phyloP scores from a whole-genome alignment of 1,140 invertebrate genomes.

The Ylistrum balloti region DNA sequence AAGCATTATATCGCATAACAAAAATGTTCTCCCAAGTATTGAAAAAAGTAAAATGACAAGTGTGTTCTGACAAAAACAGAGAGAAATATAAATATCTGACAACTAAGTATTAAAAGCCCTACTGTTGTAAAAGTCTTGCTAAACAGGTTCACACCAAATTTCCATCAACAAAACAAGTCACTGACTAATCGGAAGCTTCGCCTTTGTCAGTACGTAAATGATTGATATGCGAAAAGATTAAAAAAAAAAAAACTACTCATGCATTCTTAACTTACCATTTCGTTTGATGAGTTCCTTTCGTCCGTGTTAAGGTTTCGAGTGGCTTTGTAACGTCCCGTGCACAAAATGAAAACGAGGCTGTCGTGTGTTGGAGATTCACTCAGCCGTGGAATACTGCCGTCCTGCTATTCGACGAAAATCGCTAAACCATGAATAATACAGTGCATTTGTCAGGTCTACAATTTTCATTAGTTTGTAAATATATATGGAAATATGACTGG shows the following conservation, averaged over 20 bases:
- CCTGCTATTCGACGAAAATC: slow-evolving; percentile 16
- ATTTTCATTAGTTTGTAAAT: slow-evolving; percentile 32
- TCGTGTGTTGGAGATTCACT: background rate
- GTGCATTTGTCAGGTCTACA: background rate
- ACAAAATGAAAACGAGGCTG: slow-evolving; percentile 23
- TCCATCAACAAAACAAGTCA: no score
- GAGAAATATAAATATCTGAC: no score
- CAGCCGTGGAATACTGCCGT: slow-evolving; percentile 3
- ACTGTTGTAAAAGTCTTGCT: no score
- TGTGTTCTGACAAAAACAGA: no score
- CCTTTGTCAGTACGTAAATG: background rate
- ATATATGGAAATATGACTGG: background rate
- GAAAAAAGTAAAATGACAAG: no score
- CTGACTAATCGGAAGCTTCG: no score
- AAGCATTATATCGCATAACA: no score
- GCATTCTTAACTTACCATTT: background rate
- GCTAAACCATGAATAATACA: slow-evolving; percentile 28
- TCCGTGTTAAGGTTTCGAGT: slow-evolving; percentile 17
- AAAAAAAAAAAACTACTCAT: background rate
- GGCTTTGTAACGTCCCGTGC: slow-evolving; percentile 16
- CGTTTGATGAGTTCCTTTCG: background rate
- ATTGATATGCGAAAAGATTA: background rate
- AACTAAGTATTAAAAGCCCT: no score
- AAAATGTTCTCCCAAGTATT: no score
- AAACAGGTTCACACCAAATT: background rate